Base-by-base conservation (phyloP, 2,797 vertebrate genomes). In the Eospalax fontanierii region DNA sequence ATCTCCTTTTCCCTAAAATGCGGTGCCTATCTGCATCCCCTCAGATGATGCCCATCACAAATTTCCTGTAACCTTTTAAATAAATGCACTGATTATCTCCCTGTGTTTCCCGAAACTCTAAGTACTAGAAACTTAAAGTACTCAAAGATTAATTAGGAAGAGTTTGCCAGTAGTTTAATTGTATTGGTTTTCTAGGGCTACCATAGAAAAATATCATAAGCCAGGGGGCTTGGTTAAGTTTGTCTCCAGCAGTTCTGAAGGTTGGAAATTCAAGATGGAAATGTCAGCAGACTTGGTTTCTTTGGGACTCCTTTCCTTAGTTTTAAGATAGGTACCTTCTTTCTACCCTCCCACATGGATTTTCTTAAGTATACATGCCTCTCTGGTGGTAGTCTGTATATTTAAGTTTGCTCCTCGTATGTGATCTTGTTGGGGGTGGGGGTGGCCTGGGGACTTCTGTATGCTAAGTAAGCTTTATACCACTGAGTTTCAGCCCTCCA, bases 51-150 rank as follows among this genome's bases (percentile, higher is more conserved):
- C 5, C 26, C 80, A 38, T 50, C 1, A 6, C n/a, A 93, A 68
- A 70, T 14, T 61, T n/a, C 21, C 80, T 78, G 14, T 63, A 26
- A 46, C 57, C 5, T 73, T 68, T 43, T 19, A 43, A 61, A 30
- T 2, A 38, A 16, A 22, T 80, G 87, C 84, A 68, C n/a, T 63
- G 26, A 86, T 83, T 43, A 83, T 54, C 68, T 80, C 28, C 28
- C 38, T 75, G 57, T 21, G 19, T 54, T 92, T 81, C 30, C 81
- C 83, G 43, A 94, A 90, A 33, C 26, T 87, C 50, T 61, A 38
- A 61, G 22, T 33, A 57, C 21, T 57, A 61, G 84, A 30, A 85
- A 57, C 68, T 30, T 63, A 35, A 92, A 90, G 54, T 82, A 33
- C 35, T 83, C 71, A 66, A 63, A 85, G 30, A 81, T 40, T 18